These are phyloP conservation scores for Cydia amplana DNA, from an alignment of 1,140 invertebrate genomes.

Conservation along the genomic window DNA sequence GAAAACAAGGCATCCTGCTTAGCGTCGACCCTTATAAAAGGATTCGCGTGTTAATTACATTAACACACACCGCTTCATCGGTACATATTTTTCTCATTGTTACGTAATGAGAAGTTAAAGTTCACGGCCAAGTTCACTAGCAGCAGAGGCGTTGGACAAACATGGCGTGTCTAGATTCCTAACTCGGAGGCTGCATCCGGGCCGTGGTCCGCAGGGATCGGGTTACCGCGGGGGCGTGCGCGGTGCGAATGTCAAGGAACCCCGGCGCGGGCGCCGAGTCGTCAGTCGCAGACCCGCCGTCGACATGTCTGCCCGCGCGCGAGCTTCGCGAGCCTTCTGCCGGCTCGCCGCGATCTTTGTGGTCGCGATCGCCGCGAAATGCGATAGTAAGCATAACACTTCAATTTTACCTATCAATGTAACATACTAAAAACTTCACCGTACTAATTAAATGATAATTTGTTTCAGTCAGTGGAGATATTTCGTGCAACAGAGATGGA, in stretches of 20 bases:
- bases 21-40: neutral
- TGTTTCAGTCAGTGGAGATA: slow-evolving; percentile 54
- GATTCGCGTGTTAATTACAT: slow-evolving; percentile 12
- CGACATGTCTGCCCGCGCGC: slow-evolving; percentile 70
- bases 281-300: slow-evolving; percentile 68
- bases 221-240: slow-evolving; percentile 67
- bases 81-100: slow-evolving; percentile 50
- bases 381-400: slow-evolving; percentile 49
- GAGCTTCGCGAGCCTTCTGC: slow-evolving; percentile 71
- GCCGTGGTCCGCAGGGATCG: slow-evolving; percentile 63
- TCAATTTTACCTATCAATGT: slow-evolving; percentile 5
- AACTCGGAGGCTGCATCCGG: slow-evolving; percentile 73
- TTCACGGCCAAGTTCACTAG: slow-evolving; percentile 62
- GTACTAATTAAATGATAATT: slow-evolving; percentile 21
- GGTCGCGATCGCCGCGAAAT: slow-evolving; percentile 36
- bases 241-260: slow-evolving; percentile 78
- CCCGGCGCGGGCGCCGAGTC: slow-evolving; percentile 40
- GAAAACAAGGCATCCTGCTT: neutral
- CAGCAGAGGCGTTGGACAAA: slow-evolving; percentile 49
- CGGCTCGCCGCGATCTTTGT: slow-evolving; percentile 44
- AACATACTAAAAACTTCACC: neutral
- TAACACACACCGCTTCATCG: slow-evolving; percentile 38
- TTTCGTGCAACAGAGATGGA: slow-evolving; percentile 61
- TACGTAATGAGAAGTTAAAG: slow-evolving; percentile 63
- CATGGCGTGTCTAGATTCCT: slow-evolving; percentile 73